phyloP scores from a whole-genome alignment of 2,797 vertebrate species.

The Notamacropus eugenii region DNA sequence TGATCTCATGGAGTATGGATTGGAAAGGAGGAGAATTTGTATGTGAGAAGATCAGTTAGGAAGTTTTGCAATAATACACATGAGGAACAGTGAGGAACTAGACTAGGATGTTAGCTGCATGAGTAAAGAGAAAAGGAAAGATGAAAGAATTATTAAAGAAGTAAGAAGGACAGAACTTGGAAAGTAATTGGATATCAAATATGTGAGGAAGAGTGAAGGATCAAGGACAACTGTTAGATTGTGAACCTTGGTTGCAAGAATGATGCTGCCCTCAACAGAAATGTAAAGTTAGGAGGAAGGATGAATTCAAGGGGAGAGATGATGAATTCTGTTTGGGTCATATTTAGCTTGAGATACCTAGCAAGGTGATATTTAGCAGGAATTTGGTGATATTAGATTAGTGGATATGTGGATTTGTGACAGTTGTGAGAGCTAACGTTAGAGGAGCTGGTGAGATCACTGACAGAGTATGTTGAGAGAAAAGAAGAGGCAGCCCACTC shows the following conservation, averaged over 20 bases:
- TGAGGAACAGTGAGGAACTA: not conserved
- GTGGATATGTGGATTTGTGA: not conserved
- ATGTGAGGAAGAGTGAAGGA: not conserved
- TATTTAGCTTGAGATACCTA: not conserved
- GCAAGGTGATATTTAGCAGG: conserved; percentile 5
- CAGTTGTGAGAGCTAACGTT: not conserved
- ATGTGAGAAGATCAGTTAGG: not conserved
- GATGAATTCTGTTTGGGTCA: not conserved
- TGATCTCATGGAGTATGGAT: not conserved
- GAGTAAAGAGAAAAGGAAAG: not conserved
- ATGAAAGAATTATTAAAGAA: not conserved
- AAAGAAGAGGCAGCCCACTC: not conserved
- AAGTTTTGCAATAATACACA: not conserved
- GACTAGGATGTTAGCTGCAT: not conserved
- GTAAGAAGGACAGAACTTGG: not conserved
- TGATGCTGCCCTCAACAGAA: not conserved
- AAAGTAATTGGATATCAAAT: not conserved
- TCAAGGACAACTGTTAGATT: not conserved
- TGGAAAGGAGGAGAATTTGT: not conserved
- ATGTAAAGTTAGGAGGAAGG: not conserved
- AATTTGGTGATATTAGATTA: not conserved
- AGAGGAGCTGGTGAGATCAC: not conserved
- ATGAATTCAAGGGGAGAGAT: conserved; percentile 14
- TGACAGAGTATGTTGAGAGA: not conserved
- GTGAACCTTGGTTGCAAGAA: not conserved